phyloP scores from a whole-genome alignment of 1,140 invertebrate species.

The Rhopalosiphum padi region DNA sequence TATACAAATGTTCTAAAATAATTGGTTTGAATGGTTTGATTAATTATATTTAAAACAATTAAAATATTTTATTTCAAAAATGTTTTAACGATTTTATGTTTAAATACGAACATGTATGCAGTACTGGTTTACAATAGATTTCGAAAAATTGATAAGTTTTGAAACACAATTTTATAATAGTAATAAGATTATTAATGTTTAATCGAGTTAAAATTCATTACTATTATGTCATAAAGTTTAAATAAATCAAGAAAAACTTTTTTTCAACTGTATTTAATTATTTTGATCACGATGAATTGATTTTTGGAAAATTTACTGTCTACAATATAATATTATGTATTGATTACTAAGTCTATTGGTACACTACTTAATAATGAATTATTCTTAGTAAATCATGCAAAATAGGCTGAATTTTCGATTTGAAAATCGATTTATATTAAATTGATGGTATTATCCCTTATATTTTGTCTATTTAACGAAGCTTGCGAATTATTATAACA shows the following conservation, averaged over 20 bases:
- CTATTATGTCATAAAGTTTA: not conserved
- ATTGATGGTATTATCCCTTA: not conserved
- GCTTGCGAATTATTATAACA: not conserved
- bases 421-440: not conserved
- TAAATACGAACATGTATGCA: not conserved
- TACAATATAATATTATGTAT: not conserved
- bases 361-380: not conserved
- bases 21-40: not conserved
- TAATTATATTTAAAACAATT: not conserved
- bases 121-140: not conserved
- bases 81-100: not conserved
- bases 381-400: too few species aligned
- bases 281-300: not conserved
- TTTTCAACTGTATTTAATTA: not conserved
- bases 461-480: not conserved
- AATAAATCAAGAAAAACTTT: not conserved
- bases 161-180: not conserved
- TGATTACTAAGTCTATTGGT: too few species aligned
- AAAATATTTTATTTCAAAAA: not conserved
- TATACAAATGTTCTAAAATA: not conserved
- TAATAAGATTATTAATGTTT: not conserved
- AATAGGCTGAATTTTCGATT: not conserved
- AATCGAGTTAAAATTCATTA: not conserved
- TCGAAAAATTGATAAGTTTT: not conserved
- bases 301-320: not conserved